These are phyloP conservation scores for Aegypius monachus DNA, from an alignment of 2,113 vertebrate genomes.

Conservation along the genomic window DNA sequence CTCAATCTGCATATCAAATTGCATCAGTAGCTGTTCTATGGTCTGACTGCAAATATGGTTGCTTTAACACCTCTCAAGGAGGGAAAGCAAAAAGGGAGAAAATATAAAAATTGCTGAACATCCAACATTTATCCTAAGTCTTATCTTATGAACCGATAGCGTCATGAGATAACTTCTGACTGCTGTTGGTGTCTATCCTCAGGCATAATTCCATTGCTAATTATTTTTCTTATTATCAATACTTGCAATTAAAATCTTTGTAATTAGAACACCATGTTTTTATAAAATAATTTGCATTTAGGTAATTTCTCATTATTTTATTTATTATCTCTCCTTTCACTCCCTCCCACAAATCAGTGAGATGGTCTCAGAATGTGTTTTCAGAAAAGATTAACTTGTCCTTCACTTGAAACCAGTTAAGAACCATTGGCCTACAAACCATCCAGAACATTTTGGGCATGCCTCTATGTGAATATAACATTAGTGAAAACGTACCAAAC, in stretches of 20 bases:
- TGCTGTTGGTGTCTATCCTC: slow-evolving; percentile 13
- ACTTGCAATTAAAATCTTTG: slow-evolving; percentile 42
- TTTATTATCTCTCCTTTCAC: slow-evolving; percentile 31
- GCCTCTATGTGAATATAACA: not conserved
- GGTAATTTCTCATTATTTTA: slow-evolving; percentile 57
- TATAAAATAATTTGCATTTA: slow-evolving; percentile 46
- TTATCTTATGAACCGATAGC: not conserved
- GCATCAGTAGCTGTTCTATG: not conserved
- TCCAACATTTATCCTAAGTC: not conserved
- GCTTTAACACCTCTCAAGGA: not conserved
- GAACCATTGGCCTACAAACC: not conserved
- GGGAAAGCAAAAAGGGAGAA: not conserved
- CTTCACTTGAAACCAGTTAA: not conserved
- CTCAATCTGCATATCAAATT: not conserved
- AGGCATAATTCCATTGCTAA: slow-evolving; percentile 38
- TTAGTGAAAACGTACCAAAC: not conserved
- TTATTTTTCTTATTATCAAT: slow-evolving; percentile 58
- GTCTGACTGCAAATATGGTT: not conserved
- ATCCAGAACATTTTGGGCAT: not conserved
- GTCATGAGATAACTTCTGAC: not conserved
- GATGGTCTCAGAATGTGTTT: not conserved
- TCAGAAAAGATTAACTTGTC: not conserved
- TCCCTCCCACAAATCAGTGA: slow-evolving; percentile 9
- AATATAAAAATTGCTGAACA: not conserved
- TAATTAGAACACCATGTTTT: slow-evolving; percentile 43